A percentile compares a stretch with the other conserved stretches of the same genome.
Conservation (phyloP, 2,797 vertebrate species). For the Moxostoma hubbsi region DNA sequence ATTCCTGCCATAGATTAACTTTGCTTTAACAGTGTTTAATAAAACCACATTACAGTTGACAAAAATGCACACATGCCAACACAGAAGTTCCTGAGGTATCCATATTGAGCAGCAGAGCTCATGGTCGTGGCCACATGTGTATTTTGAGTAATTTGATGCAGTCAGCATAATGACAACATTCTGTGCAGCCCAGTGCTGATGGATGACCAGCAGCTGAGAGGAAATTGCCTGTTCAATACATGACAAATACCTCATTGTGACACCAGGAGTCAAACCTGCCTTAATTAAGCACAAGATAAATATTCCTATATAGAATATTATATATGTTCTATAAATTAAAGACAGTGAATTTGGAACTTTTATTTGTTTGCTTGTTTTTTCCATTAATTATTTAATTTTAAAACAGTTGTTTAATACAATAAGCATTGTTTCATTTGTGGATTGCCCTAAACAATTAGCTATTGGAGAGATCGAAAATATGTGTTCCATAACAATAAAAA, state of each 20-base stretch:
- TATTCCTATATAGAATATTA: no score
- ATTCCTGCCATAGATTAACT: neutral
- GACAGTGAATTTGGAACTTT: neutral
- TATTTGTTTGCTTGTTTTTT: neutral
- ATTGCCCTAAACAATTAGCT: neutral
- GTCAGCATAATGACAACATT: slow-evolving; percentile 48
- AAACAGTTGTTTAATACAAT: neutral
- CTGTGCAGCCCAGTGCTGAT: slow-evolving; percentile 50
- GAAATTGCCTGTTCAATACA: slow-evolving; percentile 40
- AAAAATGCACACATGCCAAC: slow-evolving; percentile 10
- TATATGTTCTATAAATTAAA: neutral
- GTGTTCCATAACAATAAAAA: no score
- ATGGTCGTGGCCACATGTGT: slow-evolving; percentile 49
- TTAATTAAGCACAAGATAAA: neutral
- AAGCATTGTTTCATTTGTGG: neutral
- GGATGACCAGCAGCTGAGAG: slow-evolving; percentile 37
- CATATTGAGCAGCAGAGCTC: slow-evolving; percentile 27
- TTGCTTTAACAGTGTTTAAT: neutral
- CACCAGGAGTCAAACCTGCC: slow-evolving; percentile 15
- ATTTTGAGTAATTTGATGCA: slow-evolving; percentile 57
- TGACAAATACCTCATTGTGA: slow-evolving; percentile 2
- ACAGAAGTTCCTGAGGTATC: neutral
- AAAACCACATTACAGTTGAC: neutral
- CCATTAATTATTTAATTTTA: neutral
- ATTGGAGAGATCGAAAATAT: no score